Base-by-base conservation (phyloP, 2,113 vertebrate species). In the Plecturocebus donacophilus region DNA sequence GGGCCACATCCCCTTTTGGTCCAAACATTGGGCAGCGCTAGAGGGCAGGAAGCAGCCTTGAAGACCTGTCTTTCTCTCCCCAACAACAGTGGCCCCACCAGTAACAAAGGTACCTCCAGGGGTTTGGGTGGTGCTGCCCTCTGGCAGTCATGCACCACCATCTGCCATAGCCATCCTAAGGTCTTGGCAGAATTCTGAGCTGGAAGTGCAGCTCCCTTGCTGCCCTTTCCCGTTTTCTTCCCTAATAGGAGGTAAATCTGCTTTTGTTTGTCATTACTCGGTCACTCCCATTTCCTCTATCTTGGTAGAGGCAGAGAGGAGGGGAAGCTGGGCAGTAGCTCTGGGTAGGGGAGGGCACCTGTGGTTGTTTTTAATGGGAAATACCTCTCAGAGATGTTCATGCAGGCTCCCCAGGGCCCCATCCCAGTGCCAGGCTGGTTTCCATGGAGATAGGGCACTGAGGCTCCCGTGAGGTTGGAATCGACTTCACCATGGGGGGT, bases 371-470 rank as follows among this genome's bases (percentile, higher is more conserved):
- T 64, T 82, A 87, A 96, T 87, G 73, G 92, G 75, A 97, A 91
- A 93, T 81, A 92, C 76, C 91, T 96, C 82, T 96, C 73, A 68
- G 76, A 94, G 95, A 88, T 93, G 87, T 80, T 96, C 21, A 8
- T 32, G 20, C 2, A 17, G 68, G 89, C 91, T 97, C 80, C 87
- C 70, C 16, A 68, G 91, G 91, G 96, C 19, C 93, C 76, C 66
- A 87, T 85, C 80, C 95, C 91, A 84, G 35, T 92, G 81, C 77
- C 75, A 87, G 76, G 8, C 84, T 96, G 90, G 97, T 98, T 98
- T 97, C 97, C 96, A 97, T 97, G 97, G 96, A 79, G 96, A 95
- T 54, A 87, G 80, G 95, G 79, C 91, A 83, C 84, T 0, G n/a
- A 89, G 79, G 76, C 61, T 42, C 90, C 86, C 21, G 14, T n/a